A percentile compares a stretch with the other conserved stretches of the same genome.
phyloP scores from a whole-genome alignment of 2,888 invertebrate genomes.

The Latrodectus elegans region DNA sequence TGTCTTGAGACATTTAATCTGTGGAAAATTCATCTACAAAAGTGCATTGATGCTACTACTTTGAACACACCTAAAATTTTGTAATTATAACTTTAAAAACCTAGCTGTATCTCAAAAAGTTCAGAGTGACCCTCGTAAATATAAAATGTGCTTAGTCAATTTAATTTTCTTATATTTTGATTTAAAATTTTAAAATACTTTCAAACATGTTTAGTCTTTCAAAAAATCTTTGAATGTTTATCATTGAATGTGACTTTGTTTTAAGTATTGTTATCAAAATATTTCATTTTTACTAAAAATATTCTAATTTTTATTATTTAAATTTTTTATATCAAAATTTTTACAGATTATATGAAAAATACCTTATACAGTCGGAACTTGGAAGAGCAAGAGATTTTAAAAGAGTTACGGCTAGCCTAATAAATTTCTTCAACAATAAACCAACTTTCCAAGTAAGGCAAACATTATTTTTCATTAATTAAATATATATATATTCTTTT shows the following conservation, averaged over 20 bases:
- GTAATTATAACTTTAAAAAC: too few relatives aligned
- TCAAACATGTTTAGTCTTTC: not conserved
- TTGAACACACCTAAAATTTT: too few relatives aligned
- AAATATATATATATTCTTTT: too few relatives aligned
- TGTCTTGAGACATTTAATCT: too few relatives aligned
- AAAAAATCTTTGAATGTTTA: not conserved
- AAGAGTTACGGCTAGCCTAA: slow-evolving; percentile 15
- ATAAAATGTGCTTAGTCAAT: too few relatives aligned
- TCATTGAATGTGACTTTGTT: not conserved
- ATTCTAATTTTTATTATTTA: not conserved
- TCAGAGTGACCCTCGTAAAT: too few relatives aligned
- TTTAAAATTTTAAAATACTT: not conserved
- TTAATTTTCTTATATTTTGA: too few relatives aligned
- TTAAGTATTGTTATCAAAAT: not conserved
- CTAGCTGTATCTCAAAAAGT: too few relatives aligned
- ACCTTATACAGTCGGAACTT: slow-evolving; percentile 36
- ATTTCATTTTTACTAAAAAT: not conserved
- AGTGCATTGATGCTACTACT: too few relatives aligned
- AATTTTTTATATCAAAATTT: not conserved
- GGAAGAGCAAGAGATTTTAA: slow-evolving; percentile 36
- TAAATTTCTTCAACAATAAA: slow-evolving; percentile 24
- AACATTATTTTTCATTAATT: too few relatives aligned
- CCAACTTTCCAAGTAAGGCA: too few relatives aligned
- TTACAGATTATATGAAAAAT: slow-evolving; percentile 54
- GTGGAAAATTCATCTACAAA: too few relatives aligned